Percentiles rank a stretch among this genome's conserved stretches.
phyloP scores from a whole-genome alignment of 2,888 invertebrate species.

The Lasioglossum zephyrum region DNA sequence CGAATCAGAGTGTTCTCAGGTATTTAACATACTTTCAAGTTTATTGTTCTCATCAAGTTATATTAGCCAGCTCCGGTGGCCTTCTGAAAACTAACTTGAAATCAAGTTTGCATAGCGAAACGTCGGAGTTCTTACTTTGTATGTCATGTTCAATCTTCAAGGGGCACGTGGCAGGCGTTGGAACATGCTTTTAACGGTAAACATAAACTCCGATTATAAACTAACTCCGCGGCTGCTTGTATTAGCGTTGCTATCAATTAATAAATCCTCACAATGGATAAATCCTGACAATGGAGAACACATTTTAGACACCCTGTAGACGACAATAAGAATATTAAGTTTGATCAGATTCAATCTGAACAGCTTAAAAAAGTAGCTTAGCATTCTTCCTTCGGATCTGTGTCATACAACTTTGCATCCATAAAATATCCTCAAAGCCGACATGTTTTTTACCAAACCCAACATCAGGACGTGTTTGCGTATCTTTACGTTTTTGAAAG shows the following conservation, averaged over 20 bases:
- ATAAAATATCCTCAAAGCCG: too few species aligned
- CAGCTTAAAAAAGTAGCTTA: too few species aligned
- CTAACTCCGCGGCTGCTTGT: neutral
- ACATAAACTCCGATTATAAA: neutral
- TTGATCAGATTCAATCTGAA: too few species aligned
- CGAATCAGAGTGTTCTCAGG: neutral
- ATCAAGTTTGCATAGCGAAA: constrained; percentile 8
- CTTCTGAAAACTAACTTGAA: constrained; percentile 22
- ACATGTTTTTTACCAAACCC: too few species aligned
- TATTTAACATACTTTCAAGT: neutral
- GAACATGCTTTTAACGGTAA: neutral
- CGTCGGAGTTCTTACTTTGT: neutral
- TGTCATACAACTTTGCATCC: neutral
- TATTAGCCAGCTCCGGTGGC: neutral
- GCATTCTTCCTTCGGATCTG: too few species aligned
- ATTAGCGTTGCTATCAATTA: neutral
- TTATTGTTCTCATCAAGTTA: too few species aligned
- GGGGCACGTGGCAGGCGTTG: neutral
- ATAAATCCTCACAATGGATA: neutral
- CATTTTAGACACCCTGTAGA: too few species aligned
- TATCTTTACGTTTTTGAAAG: too few species aligned
- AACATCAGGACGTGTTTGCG: too few species aligned
- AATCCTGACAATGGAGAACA: too few species aligned
- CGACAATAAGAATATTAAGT: too few species aligned
- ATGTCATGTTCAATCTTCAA: neutral